Evolutionary conservation across 2,888 invertebrate genomes (phyloP), one percentile per base, ranked within the genome.

Genomic region (Spicauda simplicius): DNA sequence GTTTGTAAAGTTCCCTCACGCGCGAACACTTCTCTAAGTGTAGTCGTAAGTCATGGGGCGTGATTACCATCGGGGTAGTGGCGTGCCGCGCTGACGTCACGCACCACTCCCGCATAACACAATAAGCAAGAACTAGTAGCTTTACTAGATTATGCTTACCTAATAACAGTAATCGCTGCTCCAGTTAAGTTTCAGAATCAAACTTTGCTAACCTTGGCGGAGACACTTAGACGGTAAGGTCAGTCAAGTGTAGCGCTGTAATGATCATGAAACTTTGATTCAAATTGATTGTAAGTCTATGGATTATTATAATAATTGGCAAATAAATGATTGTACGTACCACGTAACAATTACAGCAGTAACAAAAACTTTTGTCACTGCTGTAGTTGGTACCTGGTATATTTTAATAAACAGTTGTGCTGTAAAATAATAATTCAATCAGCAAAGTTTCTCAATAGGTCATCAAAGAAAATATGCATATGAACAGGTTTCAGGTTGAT

Each of bases 41-140:
- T 74, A 74, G 76, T 73, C 69, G 77, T 83, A 84, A 87, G 84
- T 86, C 84, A 85, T 81, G 81, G 83, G 82, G 80, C 69, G 76
- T 77, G 90, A 90, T 89, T 85, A 84, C 77, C 74, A 90, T 89
- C 90, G 71, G 74, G 71, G 75, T 71, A 77, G 77, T 81, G 76
- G 82, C 80, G 79, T 80, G 82, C 73, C 69, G 69, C 25, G 74
- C 72, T 83, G 81, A 86, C 86, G 89, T 88, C 89, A 89, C 76
- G 74, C 74, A 70, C 70, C 71, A 70, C 70, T 69, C 71, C 70
- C 60, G 70, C 59, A 57, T 63, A 69, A 66, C 52, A 54, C 74
- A 74, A 74, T 73, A 70, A 75, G 70, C 73, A 69, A 72, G 68
- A 71, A 69, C 73, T 71, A 74, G 73, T 74, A 73, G 71, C 73